A percentile compares a stretch with the other conserved stretches of the same genome.
Evolutionary conservation across 1,140 invertebrate genomes (phyloP).

Genomic region (Capitella teleta): DNA sequence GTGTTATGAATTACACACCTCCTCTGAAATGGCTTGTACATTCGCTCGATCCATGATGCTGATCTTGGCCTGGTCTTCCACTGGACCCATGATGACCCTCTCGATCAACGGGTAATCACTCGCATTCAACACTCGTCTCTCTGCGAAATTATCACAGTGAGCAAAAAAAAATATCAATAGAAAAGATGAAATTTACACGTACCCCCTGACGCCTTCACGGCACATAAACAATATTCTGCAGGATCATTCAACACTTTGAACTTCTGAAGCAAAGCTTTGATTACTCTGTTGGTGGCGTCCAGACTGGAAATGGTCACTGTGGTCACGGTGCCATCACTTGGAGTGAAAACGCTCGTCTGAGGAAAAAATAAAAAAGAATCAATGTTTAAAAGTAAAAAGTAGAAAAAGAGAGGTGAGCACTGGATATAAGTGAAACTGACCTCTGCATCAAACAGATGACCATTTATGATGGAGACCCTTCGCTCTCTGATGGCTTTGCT

Average conservation of each 20-base stretch:
- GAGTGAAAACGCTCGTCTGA: constrained; percentile 70
- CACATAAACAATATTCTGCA: not conserved
- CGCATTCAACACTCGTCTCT: constrained; percentile 61
- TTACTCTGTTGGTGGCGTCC: constrained; percentile 67
- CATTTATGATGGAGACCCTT: constrained; percentile 11
- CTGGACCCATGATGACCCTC: constrained; percentile 64
- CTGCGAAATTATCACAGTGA: constrained; percentile 37
- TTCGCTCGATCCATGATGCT: constrained; percentile 62
- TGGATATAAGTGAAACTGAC: not conserved
- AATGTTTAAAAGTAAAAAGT: too few relatives aligned
- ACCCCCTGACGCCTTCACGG: not conserved
- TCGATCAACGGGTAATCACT: constrained; percentile 69
- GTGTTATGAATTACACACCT: constrained; percentile 23
- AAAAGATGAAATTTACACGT: too few relatives aligned
- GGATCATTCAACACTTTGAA: constrained; percentile 53
- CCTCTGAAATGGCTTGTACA: constrained; percentile 24
- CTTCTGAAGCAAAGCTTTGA: constrained; percentile 73
- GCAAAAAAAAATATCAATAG: not conserved
- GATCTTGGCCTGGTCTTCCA: constrained; percentile 67
- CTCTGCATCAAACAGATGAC: constrained; percentile 8
- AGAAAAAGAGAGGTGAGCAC: too few relatives aligned
- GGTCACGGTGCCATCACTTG: constrained; percentile 70
- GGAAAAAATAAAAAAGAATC: constrained; percentile 11
- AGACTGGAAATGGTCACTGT: constrained; percentile 73
- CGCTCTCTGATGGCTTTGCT: not conserved